Base-by-base conservation (phyloP, 2,113 vertebrate species). In the Calidris pugnax region DNA sequence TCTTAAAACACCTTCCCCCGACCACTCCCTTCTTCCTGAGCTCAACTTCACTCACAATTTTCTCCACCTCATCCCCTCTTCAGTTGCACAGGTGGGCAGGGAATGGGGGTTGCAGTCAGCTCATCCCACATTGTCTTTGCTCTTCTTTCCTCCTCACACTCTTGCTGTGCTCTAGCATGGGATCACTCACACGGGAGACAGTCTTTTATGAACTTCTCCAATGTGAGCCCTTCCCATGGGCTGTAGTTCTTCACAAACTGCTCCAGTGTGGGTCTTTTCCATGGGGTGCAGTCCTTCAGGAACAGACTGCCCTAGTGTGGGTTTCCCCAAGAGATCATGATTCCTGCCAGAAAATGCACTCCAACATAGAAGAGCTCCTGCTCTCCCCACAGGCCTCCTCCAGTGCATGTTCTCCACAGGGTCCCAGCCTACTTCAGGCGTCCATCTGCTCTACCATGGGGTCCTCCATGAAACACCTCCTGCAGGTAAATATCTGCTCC, bases 11-110 rank as follows among this genome's bases (percentile, higher is more conserved):
- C 2, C 2, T 80, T 45, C 1, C 10, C 1, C 0, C 4, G 13
- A 33, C 3, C 2, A 1, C 1, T 30, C 14, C 8, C 16, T 14
- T 48, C 19, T 62, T 86, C 19, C 3, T 3, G 3, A 20, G 14
- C 6, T 64, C 18, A 43, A 1, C 9, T 69, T 48, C 2, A 28
- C 4, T 66, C 62, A 2, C 8, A 6, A 20, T 55, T 84, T 78
- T 60, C 6, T 32, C 18, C 50, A 3, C 2, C 2, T 79, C 4
- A 2, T 43, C 11, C 4, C 7, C 4, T 18, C 26, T 63, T 11
- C 37, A 10, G 6, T 6, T 2, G 4, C 0, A 0, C 9, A n/a
- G 6, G 6, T 7, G 5, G 7, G 9, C 6, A 8, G 7, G 6
- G 24, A 62, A 9, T 11, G 11, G 50, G 3, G 3, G 2, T 22